These are phyloP conservation scores for Siniperca knerii DNA, from an alignment of 2,113 vertebrate species.

Conservation along the genomic window DNA sequence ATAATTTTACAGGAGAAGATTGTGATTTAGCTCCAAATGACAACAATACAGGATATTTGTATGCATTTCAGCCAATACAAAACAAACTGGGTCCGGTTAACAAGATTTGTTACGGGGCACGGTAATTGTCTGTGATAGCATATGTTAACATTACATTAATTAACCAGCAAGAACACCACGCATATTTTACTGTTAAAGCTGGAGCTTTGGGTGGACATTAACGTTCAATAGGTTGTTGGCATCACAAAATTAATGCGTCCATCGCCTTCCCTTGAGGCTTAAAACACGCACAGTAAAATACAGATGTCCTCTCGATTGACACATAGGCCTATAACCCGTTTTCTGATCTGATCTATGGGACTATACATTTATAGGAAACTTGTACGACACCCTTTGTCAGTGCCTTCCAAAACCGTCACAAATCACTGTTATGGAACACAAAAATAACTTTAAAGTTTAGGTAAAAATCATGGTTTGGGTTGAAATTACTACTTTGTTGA, in stretches of 20 bases:
- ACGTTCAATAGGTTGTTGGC: background rate
- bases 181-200: background rate
- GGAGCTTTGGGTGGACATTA: slow-evolving; percentile 9
- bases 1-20: background rate
- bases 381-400: background rate
- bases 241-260: background rate
- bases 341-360: background rate
- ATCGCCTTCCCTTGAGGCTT: background rate
- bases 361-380: background rate
- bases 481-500: background rate
- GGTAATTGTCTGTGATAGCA: background rate
- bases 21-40: slow-evolving; percentile 16
- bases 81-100: background rate
- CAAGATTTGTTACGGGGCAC: background rate
- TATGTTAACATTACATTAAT: background rate
- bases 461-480: background rate
- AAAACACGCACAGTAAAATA: background rate
- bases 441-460: background rate
- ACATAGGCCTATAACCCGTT: background rate
- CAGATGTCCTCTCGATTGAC: background rate
- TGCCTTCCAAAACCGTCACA: no score
- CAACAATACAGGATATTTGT: background rate
- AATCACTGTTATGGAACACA: no score
- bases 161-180: background rate
- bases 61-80: background rate